Base-by-base conservation (phyloP, 2,888 invertebrate species). In the Augiades crinisus region DNA sequence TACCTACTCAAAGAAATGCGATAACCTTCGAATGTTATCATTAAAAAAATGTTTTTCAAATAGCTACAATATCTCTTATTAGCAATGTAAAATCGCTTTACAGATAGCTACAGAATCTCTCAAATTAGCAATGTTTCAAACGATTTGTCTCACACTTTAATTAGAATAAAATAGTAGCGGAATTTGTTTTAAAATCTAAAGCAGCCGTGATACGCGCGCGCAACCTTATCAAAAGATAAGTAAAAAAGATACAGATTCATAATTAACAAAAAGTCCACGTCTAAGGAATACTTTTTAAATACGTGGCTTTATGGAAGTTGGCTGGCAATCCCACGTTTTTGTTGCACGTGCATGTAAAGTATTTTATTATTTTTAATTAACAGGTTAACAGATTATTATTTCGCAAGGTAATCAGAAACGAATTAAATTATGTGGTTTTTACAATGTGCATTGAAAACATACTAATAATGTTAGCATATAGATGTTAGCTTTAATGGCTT, bases 311-410 rank as follows among this genome's bases (percentile, higher is more conserved):
- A 41, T 41, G 24, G 31, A 14, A 33, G 8, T 33, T 40, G 22
- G 24, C 22, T 49, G 47, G 40, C 24, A 41, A 49, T 41, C 47
- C 47, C 47, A 16, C 16, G 22, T 49, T 41, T 41, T 49, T 41
- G 38, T 40, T 33, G 10, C 17, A 13, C 30, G 5, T 49, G 33
- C 24, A 33, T 41, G 40, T 30, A 31, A 40, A 40, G 13, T 17
- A 40, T 16, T 33, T 40, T 24, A 17, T 49, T 40, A 33, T 10
- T 47, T 24, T 40, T 49, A 49, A 49, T 49, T 40, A 49, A 33
- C 16, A 13, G 2, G 12, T 14, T 41, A 40, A 47, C 30, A 1
- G 21, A 19, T 27, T 14, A 10, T 16, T 47, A n/a, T 16, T 40
- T 16, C 16, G 14, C 37, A 12, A 37, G 13, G 13, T 30, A 30